Conservation (phyloP, 1,140 invertebrate genomes). For the Megalopta genalis region DNA sequence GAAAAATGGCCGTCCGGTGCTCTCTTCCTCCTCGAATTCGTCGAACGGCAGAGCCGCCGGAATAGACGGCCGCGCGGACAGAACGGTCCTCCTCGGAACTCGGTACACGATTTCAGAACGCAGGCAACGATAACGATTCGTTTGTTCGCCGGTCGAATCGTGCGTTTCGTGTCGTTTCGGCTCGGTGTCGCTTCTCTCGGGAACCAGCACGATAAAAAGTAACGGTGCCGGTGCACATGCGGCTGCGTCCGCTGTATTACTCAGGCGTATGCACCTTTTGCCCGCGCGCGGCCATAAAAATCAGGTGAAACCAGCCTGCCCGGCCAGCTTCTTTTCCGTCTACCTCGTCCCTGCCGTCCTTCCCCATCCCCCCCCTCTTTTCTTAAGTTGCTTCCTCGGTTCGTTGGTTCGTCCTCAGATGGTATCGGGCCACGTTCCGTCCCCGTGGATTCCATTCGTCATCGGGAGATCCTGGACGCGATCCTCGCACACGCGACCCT, state of each 20-base stretch:
- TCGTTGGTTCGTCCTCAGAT: slow-evolving; percentile 21
- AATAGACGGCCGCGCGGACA: slow-evolving; percentile 39
- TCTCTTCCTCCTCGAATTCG: slow-evolving; percentile 45
- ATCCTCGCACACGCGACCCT: not conserved
- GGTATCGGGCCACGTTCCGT: slow-evolving; percentile 26
- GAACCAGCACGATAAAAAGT: slow-evolving; percentile 42
- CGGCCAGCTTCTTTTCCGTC: not conserved
- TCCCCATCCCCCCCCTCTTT: not conserved
- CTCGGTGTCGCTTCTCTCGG: not conserved
- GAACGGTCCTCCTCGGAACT: not conserved
- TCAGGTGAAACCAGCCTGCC: slow-evolving; percentile 40
- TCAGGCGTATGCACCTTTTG: slow-evolving; percentile 38
- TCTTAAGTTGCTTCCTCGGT: not conserved
- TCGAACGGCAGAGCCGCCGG: slow-evolving; percentile 35
- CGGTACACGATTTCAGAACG: not conserved
- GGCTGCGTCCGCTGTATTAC: slow-evolving; percentile 19
- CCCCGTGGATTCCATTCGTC: slow-evolving; percentile 47
- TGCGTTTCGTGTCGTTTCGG: not conserved
- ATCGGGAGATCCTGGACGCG: slow-evolving; percentile 27
- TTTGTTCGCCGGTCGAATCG: slow-evolving; percentile 23
- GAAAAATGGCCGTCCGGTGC: slow-evolving; percentile 1
- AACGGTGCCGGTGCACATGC: slow-evolving; percentile 25
- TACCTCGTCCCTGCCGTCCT: not conserved
- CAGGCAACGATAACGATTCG: not conserved
- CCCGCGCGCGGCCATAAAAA: slow-evolving; percentile 44